phyloP scores from a whole-genome alignment of 2,113 vertebrate genomes.

The Myanophis thanlyinensis region DNA sequence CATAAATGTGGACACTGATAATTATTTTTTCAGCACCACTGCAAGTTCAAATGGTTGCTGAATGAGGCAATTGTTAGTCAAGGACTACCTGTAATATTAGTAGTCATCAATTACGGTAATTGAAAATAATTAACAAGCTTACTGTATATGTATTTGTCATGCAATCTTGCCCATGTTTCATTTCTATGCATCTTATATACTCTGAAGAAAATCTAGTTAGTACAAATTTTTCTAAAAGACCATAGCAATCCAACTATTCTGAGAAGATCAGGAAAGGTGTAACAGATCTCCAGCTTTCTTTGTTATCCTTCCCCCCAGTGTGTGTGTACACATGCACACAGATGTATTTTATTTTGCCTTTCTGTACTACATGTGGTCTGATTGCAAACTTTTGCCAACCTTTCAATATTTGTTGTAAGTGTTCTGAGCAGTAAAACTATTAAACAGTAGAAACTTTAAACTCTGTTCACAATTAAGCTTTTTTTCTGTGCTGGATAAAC shows the following conservation, averaged over 20 bases:
- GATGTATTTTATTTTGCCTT: too few relatives aligned
- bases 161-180: neutral
- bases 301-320: too few relatives aligned
- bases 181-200: too few relatives aligned
- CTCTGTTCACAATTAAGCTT: accelerated
- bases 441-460: neutral
- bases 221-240: too few relatives aligned
- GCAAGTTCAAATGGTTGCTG: neutral
- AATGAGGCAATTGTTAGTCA: neutral
- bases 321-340: too few relatives aligned
- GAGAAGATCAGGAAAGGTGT: too few relatives aligned
- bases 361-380: neutral
- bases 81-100: neutral
- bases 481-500: neutral
- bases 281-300: too few relatives aligned
- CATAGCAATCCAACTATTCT: too few relatives aligned
- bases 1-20: neutral
- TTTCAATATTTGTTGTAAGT: neutral
- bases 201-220: too few relatives aligned
- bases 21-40: neutral
- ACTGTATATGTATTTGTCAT: neutral
- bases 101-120: neutral
- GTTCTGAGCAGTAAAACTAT: accelerated
- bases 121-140: neutral
- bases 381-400: neutral